phyloP scores from a whole-genome alignment of 2,888 invertebrate genomes.

The Plagodis pulveraria region DNA sequence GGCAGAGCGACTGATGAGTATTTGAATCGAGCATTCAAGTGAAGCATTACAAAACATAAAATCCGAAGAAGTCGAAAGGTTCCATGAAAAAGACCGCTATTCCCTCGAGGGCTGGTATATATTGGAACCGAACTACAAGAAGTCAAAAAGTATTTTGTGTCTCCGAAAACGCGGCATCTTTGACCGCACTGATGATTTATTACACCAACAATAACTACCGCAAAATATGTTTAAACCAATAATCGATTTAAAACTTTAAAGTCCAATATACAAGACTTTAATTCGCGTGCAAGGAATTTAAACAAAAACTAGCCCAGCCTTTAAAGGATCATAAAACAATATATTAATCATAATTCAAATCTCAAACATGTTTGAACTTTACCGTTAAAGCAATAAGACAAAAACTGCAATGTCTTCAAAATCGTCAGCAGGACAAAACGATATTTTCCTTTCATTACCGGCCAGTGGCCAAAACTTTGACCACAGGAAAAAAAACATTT shows the following conservation, averaged over 20 bases:
- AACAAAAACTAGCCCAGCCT: not conserved
- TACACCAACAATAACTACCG: not conserved
- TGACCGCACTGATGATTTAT: slow-evolving; percentile 12
- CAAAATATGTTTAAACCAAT: not conserved
- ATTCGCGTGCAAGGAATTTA: slow-evolving; percentile 6
- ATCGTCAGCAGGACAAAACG: slow-evolving; percentile 1
- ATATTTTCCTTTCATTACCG: slow-evolving; percentile 1
- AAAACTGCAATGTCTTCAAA: not conserved
- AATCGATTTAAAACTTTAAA: slow-evolving; percentile 20
- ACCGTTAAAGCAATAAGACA: not conserved
- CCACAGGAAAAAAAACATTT: slow-evolving; percentile 14
- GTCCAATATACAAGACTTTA: slow-evolving; percentile 1
- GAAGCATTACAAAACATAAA: too few relatives aligned
- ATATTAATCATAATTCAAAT: slow-evolving; percentile 10
- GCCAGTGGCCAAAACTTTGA: slow-evolving; percentile 25
- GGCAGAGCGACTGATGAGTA: too few relatives aligned
- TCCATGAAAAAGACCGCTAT: not conserved
- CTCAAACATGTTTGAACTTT: not conserved
- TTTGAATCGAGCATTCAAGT: too few relatives aligned
- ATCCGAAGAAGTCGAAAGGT: not conserved
- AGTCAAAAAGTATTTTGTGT: slow-evolving; percentile 5
- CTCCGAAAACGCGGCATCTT: slow-evolving; percentile 11
- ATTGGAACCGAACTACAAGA: not conserved
- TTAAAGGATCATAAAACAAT: slow-evolving; percentile 11
- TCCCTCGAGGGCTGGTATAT: not conserved